Conservation (phyloP, 2,888 invertebrate genomes). For the Lamellibrachia columna region DNA sequence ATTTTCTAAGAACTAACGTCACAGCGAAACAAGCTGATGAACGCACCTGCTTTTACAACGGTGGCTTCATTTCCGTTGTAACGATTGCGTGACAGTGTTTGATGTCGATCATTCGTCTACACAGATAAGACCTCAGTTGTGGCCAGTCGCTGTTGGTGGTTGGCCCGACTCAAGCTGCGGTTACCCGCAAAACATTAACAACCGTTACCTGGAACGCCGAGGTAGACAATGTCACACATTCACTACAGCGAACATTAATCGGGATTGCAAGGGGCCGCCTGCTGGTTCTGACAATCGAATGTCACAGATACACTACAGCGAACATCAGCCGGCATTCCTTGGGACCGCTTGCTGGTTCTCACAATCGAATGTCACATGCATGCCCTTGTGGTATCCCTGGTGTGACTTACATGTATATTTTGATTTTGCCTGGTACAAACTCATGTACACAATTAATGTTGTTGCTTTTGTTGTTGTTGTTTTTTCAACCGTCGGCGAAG, state of each 20-base stretch:
- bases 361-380: background rate
- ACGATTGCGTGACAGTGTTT: background rate
- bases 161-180: background rate
- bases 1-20: background rate
- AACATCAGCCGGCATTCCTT: background rate
- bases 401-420: no score
- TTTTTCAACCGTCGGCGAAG: no score
- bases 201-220: background rate
- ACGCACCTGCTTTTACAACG: background rate
- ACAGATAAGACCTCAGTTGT: background rate
- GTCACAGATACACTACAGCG: background rate
- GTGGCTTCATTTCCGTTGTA: background rate
- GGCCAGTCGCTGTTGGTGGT: background rate
- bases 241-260: background rate
- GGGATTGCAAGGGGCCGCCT: background rate
- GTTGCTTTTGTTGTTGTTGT: no score
- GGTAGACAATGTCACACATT: background rate
- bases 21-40: background rate
- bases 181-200: conserved; percentile 11
- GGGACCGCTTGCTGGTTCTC: background rate
- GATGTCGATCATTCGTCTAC: background rate
- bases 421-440: no score
- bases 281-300: background rate
- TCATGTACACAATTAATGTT: no score
- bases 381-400: background rate